These are phyloP conservation scores for Macrotus californicus DNA, from an alignment of 2,113 vertebrate genomes.

Conservation along the genomic window DNA sequence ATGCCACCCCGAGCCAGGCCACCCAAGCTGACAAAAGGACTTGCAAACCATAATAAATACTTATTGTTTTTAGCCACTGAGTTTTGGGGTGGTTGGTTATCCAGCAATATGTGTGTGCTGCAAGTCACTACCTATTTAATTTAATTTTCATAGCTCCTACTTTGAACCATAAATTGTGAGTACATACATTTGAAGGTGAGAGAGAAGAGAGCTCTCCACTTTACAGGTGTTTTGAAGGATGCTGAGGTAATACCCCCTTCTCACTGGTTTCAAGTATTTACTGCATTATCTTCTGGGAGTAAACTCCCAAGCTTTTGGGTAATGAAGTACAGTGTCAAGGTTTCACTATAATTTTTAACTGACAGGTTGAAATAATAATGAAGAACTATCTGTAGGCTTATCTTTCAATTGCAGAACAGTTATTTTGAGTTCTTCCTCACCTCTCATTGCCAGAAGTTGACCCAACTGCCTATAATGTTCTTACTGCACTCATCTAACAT, in stretches of 20 bases:
- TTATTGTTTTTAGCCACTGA: background rate
- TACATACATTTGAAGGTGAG: fast-evolving
- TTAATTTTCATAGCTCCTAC: background rate
- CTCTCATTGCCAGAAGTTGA: background rate
- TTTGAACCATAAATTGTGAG: background rate
- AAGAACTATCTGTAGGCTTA: background rate
- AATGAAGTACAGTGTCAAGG: background rate
- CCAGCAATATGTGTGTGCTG: background rate
- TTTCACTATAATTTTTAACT: fast-evolving
- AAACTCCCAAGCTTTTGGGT: background rate
- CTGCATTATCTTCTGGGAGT: background rate
- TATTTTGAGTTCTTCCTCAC: background rate
- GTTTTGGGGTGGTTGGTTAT: background rate
- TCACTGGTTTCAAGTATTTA: background rate
- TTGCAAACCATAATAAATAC: background rate
- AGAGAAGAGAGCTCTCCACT: background rate
- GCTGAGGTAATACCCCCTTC: too few relatives aligned
- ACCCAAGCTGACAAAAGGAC: too few relatives aligned
- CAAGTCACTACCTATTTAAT: background rate
- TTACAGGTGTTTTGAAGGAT: background rate
- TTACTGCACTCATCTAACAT: background rate
- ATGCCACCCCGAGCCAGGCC: background rate
- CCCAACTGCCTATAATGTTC: background rate
- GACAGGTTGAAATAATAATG: too few relatives aligned
- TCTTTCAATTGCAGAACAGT: background rate